Conservation (phyloP, 2,797 vertebrate genomes). For the Stomatorhinus walkeri region DNA sequence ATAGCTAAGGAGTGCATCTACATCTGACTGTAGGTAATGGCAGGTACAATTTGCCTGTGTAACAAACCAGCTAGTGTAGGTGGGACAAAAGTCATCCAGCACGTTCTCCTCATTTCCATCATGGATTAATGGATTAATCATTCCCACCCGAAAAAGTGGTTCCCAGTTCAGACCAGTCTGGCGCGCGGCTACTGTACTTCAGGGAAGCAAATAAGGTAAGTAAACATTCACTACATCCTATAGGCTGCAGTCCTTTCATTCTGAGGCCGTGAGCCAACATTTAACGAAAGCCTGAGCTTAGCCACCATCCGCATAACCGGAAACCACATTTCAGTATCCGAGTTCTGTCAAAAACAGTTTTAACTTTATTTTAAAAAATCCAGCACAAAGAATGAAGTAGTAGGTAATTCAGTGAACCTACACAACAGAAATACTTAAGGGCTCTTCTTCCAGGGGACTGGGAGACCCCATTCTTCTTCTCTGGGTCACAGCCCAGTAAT, state of each 20-base stretch:
- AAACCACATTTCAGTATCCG: neutral
- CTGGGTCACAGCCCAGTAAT: neutral
- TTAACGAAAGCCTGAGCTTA: neutral
- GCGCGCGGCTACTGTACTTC: neutral
- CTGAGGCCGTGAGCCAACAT: neutral
- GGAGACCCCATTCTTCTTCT: neutral
- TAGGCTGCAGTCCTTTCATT: neutral
- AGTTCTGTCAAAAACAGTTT: neutral
- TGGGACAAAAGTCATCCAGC: neutral
- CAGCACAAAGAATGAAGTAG: neutral
- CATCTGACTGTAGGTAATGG: neutral
- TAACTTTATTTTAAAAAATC: neutral
- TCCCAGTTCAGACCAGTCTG: neutral
- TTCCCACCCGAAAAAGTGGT: neutral
- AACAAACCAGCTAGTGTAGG: neutral
- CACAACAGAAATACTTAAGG: neutral
- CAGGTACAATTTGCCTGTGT: neutral
- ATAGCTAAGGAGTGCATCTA: neutral
- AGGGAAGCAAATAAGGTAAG: neutral
- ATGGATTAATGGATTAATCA: neutral
- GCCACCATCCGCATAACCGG: neutral
- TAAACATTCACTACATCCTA: neutral
- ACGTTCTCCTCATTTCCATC: neutral
- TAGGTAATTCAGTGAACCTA: neutral
- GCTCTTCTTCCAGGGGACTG: neutral